Base-by-base conservation (phyloP, 2,113 vertebrate species). In the Riparia riparia region DNA sequence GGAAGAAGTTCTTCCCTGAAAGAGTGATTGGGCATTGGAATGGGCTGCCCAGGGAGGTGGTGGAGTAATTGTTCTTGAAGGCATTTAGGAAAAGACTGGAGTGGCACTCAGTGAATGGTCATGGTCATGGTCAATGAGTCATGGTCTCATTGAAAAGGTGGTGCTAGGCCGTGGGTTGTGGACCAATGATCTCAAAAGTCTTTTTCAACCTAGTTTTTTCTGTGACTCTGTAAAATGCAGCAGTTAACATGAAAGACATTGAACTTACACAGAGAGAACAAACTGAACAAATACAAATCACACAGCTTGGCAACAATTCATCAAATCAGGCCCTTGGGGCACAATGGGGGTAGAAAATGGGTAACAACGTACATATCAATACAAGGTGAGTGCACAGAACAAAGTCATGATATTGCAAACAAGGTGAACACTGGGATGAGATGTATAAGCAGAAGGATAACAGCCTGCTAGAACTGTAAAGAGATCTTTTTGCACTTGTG, bases 1-100 rank as follows among this genome's bases (percentile, higher is more conserved):
- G 82, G 31, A 58, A 29, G 34, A 29, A 57, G 2, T 4, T 76
- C 25, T 50, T 34, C 13, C 34, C 20, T 22, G 37, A 34, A 50
- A 26, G 44, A 6, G 17, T 58, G 31, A 34, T 1, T 42, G 29
- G 50, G 34, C 19, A 31, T 25, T 57, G 34, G 19, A 66, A 50
- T 20, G 44, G 44, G 34, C 51, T 76, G 51, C 29, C 51, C 44
- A 31, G 31, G 22, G 31, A 58, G 17, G 8, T 50, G 20, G 13
- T 58, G 53, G 1, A 44, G 10, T 31, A 31, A 32, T 19, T 0
- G 1, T 26, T 25, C 44, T 44, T 20, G 20, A 8, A 50, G 25
- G 31, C 1, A 2, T 86, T 76, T 58, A 37, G 57, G 51, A 8
- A 42, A 84, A 65, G 29, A 20, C 10, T 76, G 53, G 10, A 34